These are phyloP conservation scores for Pseudochaenichthys georgianus DNA, from an alignment of 2,797 vertebrate species.

Conservation along the genomic window DNA sequence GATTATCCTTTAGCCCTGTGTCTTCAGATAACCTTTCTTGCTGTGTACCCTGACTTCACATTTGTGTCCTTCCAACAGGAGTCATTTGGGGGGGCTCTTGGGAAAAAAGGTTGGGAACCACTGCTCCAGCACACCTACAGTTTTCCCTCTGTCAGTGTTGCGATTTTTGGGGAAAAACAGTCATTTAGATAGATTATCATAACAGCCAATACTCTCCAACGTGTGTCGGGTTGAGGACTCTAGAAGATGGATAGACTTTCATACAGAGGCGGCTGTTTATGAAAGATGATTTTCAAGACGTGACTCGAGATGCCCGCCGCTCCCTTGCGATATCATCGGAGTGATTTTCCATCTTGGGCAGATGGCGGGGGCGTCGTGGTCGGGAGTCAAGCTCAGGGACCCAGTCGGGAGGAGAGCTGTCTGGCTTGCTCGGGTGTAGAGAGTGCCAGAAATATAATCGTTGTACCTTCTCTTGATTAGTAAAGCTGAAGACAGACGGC, in stretches of 20 bases:
- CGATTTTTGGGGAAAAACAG: not conserved
- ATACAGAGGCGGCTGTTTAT: slow-evolving; percentile 46
- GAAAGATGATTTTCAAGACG: slow-evolving; percentile 49
- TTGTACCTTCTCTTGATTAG: too few species aligned
- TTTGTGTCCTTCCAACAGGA: not conserved
- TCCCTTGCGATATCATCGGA: slow-evolving; percentile 60
- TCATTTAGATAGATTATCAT: slow-evolving; percentile 17
- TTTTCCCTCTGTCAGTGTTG: not conserved
- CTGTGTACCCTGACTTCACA: not conserved
- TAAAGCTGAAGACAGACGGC: too few species aligned
- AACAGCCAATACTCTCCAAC: not conserved
- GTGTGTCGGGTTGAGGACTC: not conserved
- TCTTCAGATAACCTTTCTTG: slow-evolving; percentile 26
- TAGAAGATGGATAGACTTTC: slow-evolving; percentile 30
- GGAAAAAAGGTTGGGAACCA: too few species aligned
- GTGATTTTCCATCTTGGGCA: slow-evolving; percentile 68
- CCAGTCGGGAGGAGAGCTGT: slow-evolving; percentile 49
- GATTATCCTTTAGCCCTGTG: slow-evolving; percentile 18
- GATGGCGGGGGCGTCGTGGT: slow-evolving; percentile 55
- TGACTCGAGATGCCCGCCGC: slow-evolving; percentile 49
- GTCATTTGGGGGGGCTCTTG: too few species aligned
- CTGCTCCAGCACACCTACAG: not conserved
- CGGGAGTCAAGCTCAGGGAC: slow-evolving; percentile 44
- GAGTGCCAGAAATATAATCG: slow-evolving; percentile 31
- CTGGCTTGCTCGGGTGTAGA: slow-evolving; percentile 37